Percentiles rank a stretch among this genome's conserved stretches.
phyloP scores from a whole-genome alignment of 1,140 invertebrate genomes.

The Pseudomyrmex flavicornis region DNA sequence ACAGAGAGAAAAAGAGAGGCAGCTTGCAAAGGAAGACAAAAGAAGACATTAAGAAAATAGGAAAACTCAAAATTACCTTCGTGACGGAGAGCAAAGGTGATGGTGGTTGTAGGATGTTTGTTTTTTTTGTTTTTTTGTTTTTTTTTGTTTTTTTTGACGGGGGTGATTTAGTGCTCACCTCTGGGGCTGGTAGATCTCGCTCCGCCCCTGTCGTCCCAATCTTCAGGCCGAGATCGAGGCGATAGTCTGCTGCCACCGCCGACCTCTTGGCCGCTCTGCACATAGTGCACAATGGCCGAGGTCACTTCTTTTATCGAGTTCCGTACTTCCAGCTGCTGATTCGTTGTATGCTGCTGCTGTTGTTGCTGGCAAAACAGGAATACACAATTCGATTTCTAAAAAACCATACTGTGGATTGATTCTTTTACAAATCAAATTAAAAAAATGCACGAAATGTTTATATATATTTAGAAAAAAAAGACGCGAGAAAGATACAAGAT shows the following conservation, averaged over 20 bases:
- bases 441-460: background rate
- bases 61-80: constrained; percentile 84
- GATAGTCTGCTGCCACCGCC: constrained; percentile 81
- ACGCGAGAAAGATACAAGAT: constrained; percentile 56
- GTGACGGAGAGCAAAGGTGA: constrained; percentile 82
- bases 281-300: constrained; percentile 96
- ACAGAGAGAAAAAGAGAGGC: constrained; percentile 65
- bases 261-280: constrained; percentile 89
- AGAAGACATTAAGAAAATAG: constrained; percentile 73
- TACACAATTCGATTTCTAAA: background rate
- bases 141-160: constrained; percentile 76
- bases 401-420: background rate
- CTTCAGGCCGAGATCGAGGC: constrained; percentile 82
- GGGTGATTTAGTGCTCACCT: constrained; percentile 84
- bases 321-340: constrained; percentile 92
- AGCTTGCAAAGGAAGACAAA: constrained; percentile 73
- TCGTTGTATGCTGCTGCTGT: constrained; percentile 79
- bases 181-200: constrained; percentile 84
- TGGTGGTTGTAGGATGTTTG: constrained; percentile 80
- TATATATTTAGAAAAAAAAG: background rate
- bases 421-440: background rate
- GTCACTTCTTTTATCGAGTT: constrained; percentile 96
- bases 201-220: constrained; percentile 83
- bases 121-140: constrained; percentile 72
- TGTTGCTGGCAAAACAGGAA: constrained; percentile 67